Evolutionary conservation across 2,888 invertebrate species (phyloP).

Genomic region (Parnassius glacialis): DNA sequence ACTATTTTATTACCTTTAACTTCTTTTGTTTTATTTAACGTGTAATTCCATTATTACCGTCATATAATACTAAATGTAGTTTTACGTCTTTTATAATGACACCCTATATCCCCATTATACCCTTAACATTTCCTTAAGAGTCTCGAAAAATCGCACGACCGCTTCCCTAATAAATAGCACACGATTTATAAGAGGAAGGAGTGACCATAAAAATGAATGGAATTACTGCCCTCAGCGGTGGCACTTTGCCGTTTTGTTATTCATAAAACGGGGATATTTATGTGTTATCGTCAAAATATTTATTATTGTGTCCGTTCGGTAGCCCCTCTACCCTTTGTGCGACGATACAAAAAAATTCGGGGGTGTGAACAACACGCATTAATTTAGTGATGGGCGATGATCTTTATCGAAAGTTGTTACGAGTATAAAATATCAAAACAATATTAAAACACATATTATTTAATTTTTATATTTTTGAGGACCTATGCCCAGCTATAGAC

Average conservation of each 20-base stretch:
- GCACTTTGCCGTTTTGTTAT: slow-evolving; percentile 71
- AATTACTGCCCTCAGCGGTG: slow-evolving; percentile 65
- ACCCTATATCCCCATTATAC: slow-evolving; percentile 25
- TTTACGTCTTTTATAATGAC: slow-evolving; percentile 29
- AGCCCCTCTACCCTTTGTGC: slow-evolving; percentile 73
- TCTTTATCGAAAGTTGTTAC: slow-evolving; percentile 4
- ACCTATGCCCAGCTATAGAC: too few species aligned
- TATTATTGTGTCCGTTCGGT: slow-evolving; percentile 75
- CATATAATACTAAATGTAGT: slow-evolving; percentile 26
- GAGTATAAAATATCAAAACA: too few species aligned
- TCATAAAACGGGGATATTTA: slow-evolving; percentile 79
- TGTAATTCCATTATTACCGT: neutral
- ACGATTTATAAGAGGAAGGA: slow-evolving; percentile 70
- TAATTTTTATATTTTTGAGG: too few species aligned
- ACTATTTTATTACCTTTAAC: too few species aligned
- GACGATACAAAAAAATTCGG: slow-evolving; percentile 67
- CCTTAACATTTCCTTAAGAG: slow-evolving; percentile 36
- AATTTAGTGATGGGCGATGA: slow-evolving; percentile 43
- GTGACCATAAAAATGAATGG: slow-evolving; percentile 69
- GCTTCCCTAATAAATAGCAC: slow-evolving; percentile 64
- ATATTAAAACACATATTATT: too few species aligned
- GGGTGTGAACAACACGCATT: slow-evolving; percentile 65
- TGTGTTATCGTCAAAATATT: slow-evolving; percentile 80
- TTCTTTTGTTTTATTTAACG: too few species aligned
- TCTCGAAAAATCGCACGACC: slow-evolving; percentile 55